Base-by-base conservation (phyloP, 2,888 invertebrate genomes). In the Acanthosepion pharaonis region DNA sequence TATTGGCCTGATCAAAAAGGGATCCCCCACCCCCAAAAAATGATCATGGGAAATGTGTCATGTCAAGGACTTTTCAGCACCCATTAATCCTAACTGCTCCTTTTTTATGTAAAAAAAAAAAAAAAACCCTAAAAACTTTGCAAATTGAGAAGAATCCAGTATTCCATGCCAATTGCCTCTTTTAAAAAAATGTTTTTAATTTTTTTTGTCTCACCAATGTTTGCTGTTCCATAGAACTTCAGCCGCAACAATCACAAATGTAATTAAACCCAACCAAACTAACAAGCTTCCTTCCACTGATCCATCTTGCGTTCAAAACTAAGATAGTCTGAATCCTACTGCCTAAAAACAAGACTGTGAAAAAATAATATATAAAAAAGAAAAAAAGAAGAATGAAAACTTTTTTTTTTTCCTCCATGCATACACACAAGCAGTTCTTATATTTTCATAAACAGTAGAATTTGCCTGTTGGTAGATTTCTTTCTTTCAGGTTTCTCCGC, bases 371-470 rank as follows among this genome's bases (percentile, higher is more conserved):
- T 8, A n/a, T n/a, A 1, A 9, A n/a, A 78, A n/a, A 15, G n/a
- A 78, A n/a, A n/a, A n/a, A n/a, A 59, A 59, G 25, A 23, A 59
- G 20, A 55, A 15, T 5, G 20, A 55, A 15, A 55, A 55, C 55
- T 59, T 59, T 55, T 55, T 55, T 55, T 55, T 55, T 59, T n/a
- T 28, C 78, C n/a, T 33, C n/a, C 28, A 25, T 11, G 15, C 78
- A 78, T 78, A 78, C 78, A 78, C 78, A 78, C 78, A 78, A 78
- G 78, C 78, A 78, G 78, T 78, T 78, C 78, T 33, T 78, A n/a
- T 78, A 78, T 78, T 78, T 78, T 78, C 78, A 78, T 78, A 78
- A 78, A 78, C 78, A 23, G 78, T 78, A 78, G 78, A n/a, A 78
- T 78, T 78, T 78, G 78, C 18, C 78, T 78, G 33, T 78, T 78